A percentile compares a stretch with the other conserved stretches of the same genome.
phyloP scores from a whole-genome alignment of 30 jellyfish, hydroid and myxozoan species.

The Aurelia aurita complex sp. Pacific region DNA sequence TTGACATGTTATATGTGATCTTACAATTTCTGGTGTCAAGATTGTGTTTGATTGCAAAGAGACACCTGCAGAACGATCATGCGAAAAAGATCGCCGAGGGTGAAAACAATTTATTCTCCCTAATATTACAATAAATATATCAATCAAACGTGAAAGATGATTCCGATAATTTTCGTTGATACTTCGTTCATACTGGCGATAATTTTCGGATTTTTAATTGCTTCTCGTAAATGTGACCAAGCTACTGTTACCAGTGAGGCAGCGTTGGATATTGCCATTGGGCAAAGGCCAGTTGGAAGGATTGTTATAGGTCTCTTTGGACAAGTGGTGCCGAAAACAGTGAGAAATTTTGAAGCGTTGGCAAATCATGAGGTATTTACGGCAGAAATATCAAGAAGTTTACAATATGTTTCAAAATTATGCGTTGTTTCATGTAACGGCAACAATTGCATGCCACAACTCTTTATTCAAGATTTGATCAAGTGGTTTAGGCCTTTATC shows the following conservation, averaged over 20 bases:
- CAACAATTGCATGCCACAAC: no score
- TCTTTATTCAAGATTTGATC: no score
- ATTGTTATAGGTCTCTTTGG: constrained; percentile 79
- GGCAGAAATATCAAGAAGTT: no score
- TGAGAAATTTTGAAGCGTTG: constrained; percentile 64
- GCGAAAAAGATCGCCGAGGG: no score
- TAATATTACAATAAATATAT: not conserved
- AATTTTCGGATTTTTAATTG: constrained; percentile 17
- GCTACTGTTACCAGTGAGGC: constrained; percentile 58
- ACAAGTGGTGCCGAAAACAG: constrained; percentile 79
- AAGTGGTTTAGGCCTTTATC: no score
- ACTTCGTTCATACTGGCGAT: not conserved
- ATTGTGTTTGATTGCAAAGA: no score
- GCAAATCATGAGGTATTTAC: constrained; percentile 39
- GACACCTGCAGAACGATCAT: no score
- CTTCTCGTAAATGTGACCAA: constrained; percentile 39
- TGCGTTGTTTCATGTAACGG: no score
- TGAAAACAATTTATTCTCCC: not conserved
- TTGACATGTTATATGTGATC: no score
- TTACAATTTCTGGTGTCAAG: no score
- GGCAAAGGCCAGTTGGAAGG: constrained; percentile 44
- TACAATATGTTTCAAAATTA: no score
- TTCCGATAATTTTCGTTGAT: not conserved
- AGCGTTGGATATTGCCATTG: constrained; percentile 52
- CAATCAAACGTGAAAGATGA: not conserved